Conservation (phyloP, 2,113 vertebrate species). For the Malurus cyaneus region DNA sequence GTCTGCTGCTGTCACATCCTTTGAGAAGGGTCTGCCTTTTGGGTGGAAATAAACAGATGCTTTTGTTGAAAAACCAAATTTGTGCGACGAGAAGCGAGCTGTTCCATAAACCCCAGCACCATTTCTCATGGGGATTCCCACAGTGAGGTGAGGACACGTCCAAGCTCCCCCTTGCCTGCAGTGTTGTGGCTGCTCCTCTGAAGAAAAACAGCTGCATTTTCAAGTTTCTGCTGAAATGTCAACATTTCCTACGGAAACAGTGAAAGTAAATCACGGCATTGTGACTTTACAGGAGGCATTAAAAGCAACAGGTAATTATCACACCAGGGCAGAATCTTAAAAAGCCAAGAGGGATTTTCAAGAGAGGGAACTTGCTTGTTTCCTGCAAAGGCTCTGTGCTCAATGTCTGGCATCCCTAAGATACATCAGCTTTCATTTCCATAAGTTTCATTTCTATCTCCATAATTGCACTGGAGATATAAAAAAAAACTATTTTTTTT, state of each 20-base stretch:
- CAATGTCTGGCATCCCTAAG: not conserved
- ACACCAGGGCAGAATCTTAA: not conserved
- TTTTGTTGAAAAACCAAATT: not conserved
- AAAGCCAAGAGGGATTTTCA: not conserved
- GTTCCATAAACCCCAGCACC: not conserved
- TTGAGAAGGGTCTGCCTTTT: not conserved
- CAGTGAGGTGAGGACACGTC: accelerated
- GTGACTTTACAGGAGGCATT: not conserved
- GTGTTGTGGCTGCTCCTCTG: not conserved
- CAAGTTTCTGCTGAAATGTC: not conserved
- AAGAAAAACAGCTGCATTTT: not conserved
- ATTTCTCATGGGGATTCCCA: not conserved
- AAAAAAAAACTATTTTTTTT: not conserved
- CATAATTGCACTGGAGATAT: not conserved
- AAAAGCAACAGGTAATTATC: not conserved
- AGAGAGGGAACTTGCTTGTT: not conserved
- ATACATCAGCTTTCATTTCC: not conserved
- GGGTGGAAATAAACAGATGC: accelerated
- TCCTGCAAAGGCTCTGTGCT: not conserved
- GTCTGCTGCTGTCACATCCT: not conserved
- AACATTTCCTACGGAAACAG: not conserved
- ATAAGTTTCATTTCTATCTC: not conserved
- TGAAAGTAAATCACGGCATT: not conserved
- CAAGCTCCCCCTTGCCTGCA: not conserved
- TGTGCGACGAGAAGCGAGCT: accelerated